Percentiles rank a stretch among this genome's conserved stretches.
These are phyloP conservation scores for Caenorhabditis drosophilae DNA, from an alignment of 2,888 invertebrate genomes.

Conservation along the genomic window DNA sequence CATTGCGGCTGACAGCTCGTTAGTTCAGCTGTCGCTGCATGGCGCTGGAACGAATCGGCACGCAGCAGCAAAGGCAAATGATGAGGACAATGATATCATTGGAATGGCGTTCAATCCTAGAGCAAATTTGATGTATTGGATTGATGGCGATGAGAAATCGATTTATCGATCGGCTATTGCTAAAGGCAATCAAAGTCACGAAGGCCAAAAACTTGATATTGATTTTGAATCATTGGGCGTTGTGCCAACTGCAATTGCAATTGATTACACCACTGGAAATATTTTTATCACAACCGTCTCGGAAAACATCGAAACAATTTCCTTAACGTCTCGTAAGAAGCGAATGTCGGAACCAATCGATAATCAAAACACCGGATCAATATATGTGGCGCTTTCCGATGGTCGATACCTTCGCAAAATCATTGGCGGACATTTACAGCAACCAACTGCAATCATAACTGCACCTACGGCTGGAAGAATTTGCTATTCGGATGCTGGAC, in stretches of 20 bases:
- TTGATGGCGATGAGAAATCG: conserved; percentile 75
- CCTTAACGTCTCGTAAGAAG: conserved; percentile 43
- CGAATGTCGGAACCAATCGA: conserved; percentile 60
- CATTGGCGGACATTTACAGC: conserved; percentile 78
- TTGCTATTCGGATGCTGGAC: conserved; percentile 92
- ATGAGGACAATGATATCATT: conserved; percentile 85
- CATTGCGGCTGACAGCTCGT: conserved; percentile 60
- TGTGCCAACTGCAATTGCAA: conserved; percentile 83
- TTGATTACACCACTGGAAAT: conserved; percentile 85
- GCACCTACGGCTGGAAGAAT: conserved; percentile 75
- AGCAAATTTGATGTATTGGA: conserved; percentile 88
- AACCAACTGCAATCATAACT: conserved; percentile 80
- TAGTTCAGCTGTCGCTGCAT: conserved; percentile 61
- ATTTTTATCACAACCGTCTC: conserved; percentile 60
- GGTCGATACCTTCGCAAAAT: conserved; percentile 77
- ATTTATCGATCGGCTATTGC: conserved; percentile 59
- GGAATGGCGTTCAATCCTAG: conserved; percentile 77
- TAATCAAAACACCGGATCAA: conserved; percentile 72
- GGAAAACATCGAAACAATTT: conserved; percentile 23
- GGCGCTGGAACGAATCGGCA: conserved; percentile 61
- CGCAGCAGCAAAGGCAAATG: conserved; percentile 67
- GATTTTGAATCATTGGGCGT: conserved; percentile 60
- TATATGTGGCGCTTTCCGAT: conserved; percentile 87
- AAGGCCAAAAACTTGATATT: conserved; percentile 64
- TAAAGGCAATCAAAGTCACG: conserved; percentile 67